A percentile compares a stretch with the other conserved stretches of the same genome.
Evolutionary conservation across 2,797 vertebrate species (phyloP).

Genomic region (Melopsittacus undulatus): DNA sequence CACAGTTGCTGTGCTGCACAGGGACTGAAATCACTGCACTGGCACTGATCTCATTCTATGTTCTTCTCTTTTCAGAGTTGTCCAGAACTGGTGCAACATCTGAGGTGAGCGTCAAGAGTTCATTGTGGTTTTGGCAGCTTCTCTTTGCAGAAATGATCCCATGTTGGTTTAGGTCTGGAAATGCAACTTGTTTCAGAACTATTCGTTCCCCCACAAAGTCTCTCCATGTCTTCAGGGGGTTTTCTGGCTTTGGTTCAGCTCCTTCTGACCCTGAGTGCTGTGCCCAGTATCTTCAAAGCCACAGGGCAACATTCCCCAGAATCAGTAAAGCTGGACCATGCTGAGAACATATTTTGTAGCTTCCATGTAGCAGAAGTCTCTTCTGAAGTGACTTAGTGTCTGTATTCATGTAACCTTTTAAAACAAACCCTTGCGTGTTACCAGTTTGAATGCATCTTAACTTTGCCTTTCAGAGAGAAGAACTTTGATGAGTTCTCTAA

Average conservation of each 20-base stretch:
- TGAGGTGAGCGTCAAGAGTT: conserved; percentile 81
- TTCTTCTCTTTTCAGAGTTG: conserved; percentile 86
- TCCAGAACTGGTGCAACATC: conserved; percentile 92
- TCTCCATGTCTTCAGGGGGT: neutral
- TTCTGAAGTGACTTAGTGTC: neutral
- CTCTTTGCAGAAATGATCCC: neutral
- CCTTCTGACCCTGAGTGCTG: neutral
- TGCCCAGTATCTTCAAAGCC: neutral
- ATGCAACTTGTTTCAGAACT: neutral
- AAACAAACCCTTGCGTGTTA: neutral
- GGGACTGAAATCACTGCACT: neutral
- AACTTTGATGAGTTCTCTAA: conserved; percentile 99
- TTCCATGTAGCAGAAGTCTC: neutral
- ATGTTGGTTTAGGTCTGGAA: neutral
- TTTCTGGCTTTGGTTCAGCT: neutral
- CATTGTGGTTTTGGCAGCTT: neutral
- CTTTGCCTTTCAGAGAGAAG: conserved; percentile 84
- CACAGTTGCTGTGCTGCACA: neutral
- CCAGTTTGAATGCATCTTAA: rapidly evolving
- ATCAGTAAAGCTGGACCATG: neutral
- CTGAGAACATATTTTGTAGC: neutral
- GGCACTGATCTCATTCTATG: neutral
- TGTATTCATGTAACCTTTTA: neutral
- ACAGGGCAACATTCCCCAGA: neutral
- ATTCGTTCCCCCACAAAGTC: neutral